These are phyloP conservation scores for Macrophya annulata DNA, from an alignment of 2,888 invertebrate species.

Conservation along the genomic window DNA sequence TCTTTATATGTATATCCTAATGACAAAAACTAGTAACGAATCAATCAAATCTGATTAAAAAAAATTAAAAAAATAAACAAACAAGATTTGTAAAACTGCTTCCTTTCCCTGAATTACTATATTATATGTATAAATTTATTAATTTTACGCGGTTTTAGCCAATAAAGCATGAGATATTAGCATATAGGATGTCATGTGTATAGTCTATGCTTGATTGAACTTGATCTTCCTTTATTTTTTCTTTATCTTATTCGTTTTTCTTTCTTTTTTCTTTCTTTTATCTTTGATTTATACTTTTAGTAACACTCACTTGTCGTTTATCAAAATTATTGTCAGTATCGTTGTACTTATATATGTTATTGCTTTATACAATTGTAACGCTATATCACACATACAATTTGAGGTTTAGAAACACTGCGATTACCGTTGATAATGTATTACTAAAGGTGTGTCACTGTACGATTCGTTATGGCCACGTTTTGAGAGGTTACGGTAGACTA, in stretches of 20 bases:
- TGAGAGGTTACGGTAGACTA: neutral
- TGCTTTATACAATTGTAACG: neutral
- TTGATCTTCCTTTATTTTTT: neutral
- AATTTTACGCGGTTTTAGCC: neutral
- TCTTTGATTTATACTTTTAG: slow-evolving; percentile 4
- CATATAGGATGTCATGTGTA: neutral
- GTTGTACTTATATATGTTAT: neutral
- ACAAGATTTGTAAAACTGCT: neutral
- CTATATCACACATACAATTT: slow-evolving; percentile 17
- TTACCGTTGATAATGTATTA: slow-evolving; percentile 17
- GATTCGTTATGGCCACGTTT: slow-evolving; percentile 4
- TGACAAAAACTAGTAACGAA: neutral
- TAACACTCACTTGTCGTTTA: slow-evolving; percentile 33
- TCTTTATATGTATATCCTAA: neutral
- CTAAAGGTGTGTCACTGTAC: slow-evolving; percentile 35
- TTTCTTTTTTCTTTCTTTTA: slow-evolving; percentile 1
- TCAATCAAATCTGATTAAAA: neutral
- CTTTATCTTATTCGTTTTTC: neutral
- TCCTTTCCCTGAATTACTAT: neutral
- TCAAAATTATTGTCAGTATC: slow-evolving; percentile 31
- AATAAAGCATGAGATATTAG: neutral
- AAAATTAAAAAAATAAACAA: neutral
- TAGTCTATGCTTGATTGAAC: slow-evolving; percentile 25
- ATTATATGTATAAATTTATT: slow-evolving; percentile 10
- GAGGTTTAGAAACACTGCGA: slow-evolving; percentile 3